Evolutionary conservation across 2,797 vertebrate species (phyloP).

Genomic region (Monodelphis domestica): DNA sequence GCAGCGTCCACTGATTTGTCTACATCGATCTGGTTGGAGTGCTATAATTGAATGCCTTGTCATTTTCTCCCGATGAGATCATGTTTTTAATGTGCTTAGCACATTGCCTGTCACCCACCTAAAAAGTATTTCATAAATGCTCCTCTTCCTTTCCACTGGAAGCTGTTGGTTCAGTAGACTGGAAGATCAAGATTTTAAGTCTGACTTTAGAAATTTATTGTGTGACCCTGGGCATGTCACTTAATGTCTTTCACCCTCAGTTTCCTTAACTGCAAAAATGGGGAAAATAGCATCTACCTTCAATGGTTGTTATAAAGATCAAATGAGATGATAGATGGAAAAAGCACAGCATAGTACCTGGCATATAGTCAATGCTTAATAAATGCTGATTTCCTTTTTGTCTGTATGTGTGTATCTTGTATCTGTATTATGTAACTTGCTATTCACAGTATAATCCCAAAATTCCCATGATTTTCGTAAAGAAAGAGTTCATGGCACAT

Average conservation of each 20-base stretch:
- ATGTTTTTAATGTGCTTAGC: background rate
- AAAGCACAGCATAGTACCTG: background rate
- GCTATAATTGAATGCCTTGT: background rate
- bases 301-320: background rate
- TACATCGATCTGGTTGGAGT: background rate
- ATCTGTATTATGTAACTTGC: background rate
- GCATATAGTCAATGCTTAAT: background rate
- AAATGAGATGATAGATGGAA: too few species aligned
- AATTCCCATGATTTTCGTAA: background rate
- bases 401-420: background rate
- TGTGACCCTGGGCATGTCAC: background rate
- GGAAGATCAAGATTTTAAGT: background rate
- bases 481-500: background rate
- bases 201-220: background rate
- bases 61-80: background rate
- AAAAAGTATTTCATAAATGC: background rate
- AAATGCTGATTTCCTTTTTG: background rate
- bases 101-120: too few species aligned
- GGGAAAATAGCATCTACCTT: background rate
- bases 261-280: background rate
- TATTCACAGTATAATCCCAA: background rate
- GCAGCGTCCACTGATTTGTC: too few species aligned
- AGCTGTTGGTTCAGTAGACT: background rate
- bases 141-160: background rate
- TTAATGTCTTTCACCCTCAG: background rate